phyloP scores from a whole-genome alignment of 1,140 invertebrate species.

The Steinernema feltiae region DNA sequence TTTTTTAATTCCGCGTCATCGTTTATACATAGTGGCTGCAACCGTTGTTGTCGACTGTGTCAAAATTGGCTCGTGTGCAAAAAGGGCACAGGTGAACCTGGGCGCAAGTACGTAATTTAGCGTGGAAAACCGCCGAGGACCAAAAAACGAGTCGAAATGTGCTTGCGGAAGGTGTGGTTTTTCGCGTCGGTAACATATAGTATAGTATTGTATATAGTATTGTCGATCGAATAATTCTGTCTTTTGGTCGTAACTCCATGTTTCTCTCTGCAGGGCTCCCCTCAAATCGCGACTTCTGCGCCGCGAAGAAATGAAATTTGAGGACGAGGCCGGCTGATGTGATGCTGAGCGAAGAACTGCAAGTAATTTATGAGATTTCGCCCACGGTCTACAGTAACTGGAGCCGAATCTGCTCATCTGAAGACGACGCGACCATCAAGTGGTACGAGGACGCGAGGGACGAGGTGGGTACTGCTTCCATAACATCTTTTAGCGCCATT shows the following conservation, averaged over 20 bases:
- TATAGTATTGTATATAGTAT: too few species aligned
- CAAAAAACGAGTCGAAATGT: too few species aligned
- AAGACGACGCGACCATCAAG: background rate
- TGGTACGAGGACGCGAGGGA: conserved; percentile 1
- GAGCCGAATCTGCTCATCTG: background rate
- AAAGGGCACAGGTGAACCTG: too few species aligned
- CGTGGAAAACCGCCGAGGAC: too few species aligned
- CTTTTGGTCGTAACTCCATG: background rate
- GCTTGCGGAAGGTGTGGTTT: too few species aligned
- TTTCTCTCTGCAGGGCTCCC: background rate
- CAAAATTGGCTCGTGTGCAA: too few species aligned
- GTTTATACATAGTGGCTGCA: too few species aligned
- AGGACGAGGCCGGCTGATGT: background rate
- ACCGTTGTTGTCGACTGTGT: too few species aligned
- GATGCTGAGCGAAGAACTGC: background rate
- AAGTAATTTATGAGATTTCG: background rate
- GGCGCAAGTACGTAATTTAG: too few species aligned
- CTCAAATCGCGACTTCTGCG: background rate
- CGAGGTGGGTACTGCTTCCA: background rate
- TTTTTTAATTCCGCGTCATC: too few species aligned
- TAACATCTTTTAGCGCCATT: background rate
- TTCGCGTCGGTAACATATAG: too few species aligned
- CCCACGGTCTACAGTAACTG: background rate
- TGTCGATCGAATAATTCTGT: too few species aligned
- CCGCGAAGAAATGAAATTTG: background rate